A percentile compares a stretch with the other conserved stretches of the same genome.
Conservation (phyloP, 2,113 vertebrate species). For the Pseudolaguvia tuberculata region DNA sequence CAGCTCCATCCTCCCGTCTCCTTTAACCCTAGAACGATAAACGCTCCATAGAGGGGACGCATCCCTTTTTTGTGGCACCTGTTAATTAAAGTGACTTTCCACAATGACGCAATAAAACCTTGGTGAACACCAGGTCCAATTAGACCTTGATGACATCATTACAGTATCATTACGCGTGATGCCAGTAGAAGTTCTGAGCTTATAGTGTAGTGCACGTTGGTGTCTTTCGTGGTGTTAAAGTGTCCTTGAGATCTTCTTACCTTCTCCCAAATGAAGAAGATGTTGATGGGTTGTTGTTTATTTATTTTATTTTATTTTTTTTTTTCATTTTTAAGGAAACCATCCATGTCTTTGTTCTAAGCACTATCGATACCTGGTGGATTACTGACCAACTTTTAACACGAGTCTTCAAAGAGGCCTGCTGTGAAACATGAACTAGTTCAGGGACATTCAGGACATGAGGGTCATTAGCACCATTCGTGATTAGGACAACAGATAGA, state of each 20-base stretch:
- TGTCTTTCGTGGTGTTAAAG: constrained; percentile 34
- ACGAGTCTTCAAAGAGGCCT: constrained; percentile 69
- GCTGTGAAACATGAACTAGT: constrained; percentile 62
- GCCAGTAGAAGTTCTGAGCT: not conserved
- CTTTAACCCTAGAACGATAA: constrained; percentile 61
- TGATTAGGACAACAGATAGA: not conserved
- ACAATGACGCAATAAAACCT: constrained; percentile 51
- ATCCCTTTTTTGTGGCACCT: constrained; percentile 67
- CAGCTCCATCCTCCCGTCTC: constrained; percentile 11
- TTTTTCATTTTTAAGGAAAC: constrained; percentile 35
- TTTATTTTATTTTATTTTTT: no score
- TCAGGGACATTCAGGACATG: constrained; percentile 51
- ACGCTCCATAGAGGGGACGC: constrained; percentile 67
- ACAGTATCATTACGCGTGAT: not conserved
- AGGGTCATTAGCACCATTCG: constrained; percentile 14
- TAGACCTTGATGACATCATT: constrained; percentile 15
- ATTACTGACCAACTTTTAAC: constrained; percentile 68
- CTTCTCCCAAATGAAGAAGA: not conserved
- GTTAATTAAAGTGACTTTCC: constrained; percentile 63
- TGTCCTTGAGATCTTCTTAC: constrained; percentile 48
- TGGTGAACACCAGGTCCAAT: constrained; percentile 42
- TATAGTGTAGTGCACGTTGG: constrained; percentile 7
- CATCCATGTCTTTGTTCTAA: constrained; percentile 66
- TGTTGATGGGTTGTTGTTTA: not conserved
- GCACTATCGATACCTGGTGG: constrained; percentile 59